Evolutionary conservation across 1,140 invertebrate genomes (phyloP).

Genomic region (Trichoplusia ni): DNA sequence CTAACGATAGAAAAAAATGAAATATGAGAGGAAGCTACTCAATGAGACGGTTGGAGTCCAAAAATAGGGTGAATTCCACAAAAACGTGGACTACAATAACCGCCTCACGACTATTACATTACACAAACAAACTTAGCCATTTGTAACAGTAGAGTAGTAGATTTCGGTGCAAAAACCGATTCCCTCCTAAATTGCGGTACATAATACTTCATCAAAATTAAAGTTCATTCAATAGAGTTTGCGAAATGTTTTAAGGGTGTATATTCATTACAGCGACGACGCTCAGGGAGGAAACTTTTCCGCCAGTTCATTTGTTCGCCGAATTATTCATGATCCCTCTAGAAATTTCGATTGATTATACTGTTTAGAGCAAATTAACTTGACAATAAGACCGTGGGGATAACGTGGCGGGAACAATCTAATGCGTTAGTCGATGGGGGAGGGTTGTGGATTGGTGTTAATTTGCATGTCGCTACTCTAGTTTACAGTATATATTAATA

Average conservation of each 20-base stretch:
- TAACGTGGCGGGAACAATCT: neutral
- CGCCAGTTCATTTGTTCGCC: slow-evolving; percentile 40
- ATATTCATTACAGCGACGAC: slow-evolving; percentile 34
- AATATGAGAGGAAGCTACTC: too few species aligned
- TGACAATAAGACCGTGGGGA: slow-evolving; percentile 21
- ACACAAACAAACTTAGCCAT: slow-evolving; percentile 20
- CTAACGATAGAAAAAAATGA: too few species aligned
- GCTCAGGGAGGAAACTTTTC: slow-evolving; percentile 49
- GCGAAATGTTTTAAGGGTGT: slow-evolving; percentile 46
- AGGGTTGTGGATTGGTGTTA: neutral
- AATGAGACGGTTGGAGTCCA: too few species aligned
- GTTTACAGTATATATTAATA: too few species aligned
- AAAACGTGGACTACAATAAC: neutral
- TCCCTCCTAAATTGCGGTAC: slow-evolving; percentile 34
- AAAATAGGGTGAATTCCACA: neutral
- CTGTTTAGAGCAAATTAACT: slow-evolving; percentile 63
- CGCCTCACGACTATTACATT: neutral
- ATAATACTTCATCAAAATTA: slow-evolving; percentile 52
- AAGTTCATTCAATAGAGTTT: slow-evolving; percentile 38
- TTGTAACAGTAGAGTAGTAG: neutral
- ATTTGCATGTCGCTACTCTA: too few species aligned
- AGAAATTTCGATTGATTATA: slow-evolving; percentile 67
- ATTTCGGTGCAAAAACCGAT: slow-evolving; percentile 14
- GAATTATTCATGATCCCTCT: slow-evolving; percentile 70
- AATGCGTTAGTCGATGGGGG: neutral